phyloP scores from a whole-genome alignment of 2,797 vertebrate genomes.

The Pelodytes ibericus region DNA sequence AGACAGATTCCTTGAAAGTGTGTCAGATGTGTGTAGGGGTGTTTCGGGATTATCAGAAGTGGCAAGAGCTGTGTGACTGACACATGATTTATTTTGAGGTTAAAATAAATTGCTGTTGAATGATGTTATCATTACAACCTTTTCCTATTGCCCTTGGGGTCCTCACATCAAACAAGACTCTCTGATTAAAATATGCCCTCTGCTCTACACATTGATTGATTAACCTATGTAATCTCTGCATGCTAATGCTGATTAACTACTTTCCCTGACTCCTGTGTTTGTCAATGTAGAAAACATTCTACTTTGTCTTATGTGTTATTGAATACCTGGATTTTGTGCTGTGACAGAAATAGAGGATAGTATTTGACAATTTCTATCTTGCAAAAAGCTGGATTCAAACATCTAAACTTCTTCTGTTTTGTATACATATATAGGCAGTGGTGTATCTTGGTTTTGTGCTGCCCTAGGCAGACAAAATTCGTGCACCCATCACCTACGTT shows the following conservation, averaged over 20 bases:
- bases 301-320: too few species aligned
- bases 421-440: too few species aligned
- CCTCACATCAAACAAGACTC: constrained; percentile 11
- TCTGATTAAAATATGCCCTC: constrained; percentile 16
- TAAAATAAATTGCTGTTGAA: constrained; percentile 26
- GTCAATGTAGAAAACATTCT: neutral
- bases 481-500: too few species aligned
- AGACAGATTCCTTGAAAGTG: neutral
- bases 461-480: too few species aligned
- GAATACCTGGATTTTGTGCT: too few species aligned
- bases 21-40: neutral
- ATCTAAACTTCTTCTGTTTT: too few species aligned
- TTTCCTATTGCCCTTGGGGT: constrained; percentile 8
- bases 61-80: neutral
- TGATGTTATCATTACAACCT: constrained; percentile 8
- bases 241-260: constrained; percentile 33
- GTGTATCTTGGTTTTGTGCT: too few species aligned
- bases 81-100: constrained; percentile 19
- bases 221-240: constrained; percentile 20
- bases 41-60: neutral
- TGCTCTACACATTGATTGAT: constrained; percentile 28
- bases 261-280: constrained; percentile 23
- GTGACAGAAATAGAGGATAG: too few species aligned
- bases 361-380: too few species aligned
- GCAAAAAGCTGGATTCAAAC: too few species aligned